These are phyloP conservation scores for Cyclophora punctaria DNA, from an alignment of 2,888 invertebrate genomes.

Conservation along the genomic window DNA sequence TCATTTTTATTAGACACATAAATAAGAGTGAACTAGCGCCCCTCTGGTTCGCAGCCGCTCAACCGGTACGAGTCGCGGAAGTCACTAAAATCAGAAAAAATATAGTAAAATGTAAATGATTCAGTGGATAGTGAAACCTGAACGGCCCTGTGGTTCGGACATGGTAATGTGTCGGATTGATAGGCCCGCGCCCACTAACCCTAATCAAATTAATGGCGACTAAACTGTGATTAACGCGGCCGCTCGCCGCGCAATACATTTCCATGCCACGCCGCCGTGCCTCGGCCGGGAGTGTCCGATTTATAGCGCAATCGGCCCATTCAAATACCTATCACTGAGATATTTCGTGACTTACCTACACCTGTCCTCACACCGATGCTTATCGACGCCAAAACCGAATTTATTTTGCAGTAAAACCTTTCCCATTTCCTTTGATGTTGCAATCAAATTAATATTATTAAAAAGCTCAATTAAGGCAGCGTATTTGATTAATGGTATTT, in stretches of 20 bases:
- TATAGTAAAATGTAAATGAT: no score
- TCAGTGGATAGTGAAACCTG: no score
- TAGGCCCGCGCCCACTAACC: constrained; percentile 73
- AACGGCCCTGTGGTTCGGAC: constrained; percentile 27
- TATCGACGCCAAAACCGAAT: no score
- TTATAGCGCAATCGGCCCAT: constrained; percentile 56
- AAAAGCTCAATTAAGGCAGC: no score
- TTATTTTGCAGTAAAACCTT: no score
- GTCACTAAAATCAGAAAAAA: background rate
- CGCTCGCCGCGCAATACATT: constrained; percentile 49
- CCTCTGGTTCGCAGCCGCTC: constrained; percentile 5
- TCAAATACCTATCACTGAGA: constrained; percentile 28
- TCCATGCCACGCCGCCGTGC: constrained; percentile 39
- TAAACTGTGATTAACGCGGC: constrained; percentile 70
- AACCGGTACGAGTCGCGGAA: background rate
- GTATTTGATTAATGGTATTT: no score
- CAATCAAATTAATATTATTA: constrained; percentile 10
- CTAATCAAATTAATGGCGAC: constrained; percentile 74
- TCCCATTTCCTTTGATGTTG: no score
- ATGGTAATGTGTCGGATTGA: constrained; percentile 72
- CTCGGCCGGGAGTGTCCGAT: constrained; percentile 48
- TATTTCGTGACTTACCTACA: background rate
- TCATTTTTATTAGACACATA: background rate
- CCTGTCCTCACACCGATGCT: background rate
- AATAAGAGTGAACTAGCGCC: constrained; percentile 1